Percentiles rank a stretch among this genome's conserved stretches.
Evolutionary conservation across 2,797 vertebrate genomes (phyloP).

Genomic region (Borostomias antarcticus): DNA sequence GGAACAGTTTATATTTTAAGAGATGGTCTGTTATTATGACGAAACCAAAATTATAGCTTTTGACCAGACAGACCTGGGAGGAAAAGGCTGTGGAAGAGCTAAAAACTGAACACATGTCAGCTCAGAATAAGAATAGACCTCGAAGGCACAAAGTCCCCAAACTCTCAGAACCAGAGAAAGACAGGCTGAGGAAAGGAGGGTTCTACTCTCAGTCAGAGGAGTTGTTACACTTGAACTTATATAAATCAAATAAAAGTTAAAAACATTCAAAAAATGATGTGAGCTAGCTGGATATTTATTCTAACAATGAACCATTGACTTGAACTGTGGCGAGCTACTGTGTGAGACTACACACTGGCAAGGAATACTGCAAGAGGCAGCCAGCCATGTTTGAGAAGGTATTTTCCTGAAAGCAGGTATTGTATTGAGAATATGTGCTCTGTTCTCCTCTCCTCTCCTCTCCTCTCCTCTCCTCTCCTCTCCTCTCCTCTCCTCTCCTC

Average conservation of each 20-base stretch:
- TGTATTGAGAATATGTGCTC: not conserved
- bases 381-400: not conserved
- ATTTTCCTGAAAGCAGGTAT: not conserved
- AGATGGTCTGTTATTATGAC: constrained; percentile 39
- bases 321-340: not conserved
- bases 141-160: not conserved
- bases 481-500: not conserved
- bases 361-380: not conserved
- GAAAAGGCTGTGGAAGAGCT: constrained; percentile 28
- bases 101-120: constrained; percentile 52
- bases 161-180: not conserved
- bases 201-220: too few relatives aligned
- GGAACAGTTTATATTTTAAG: constrained; percentile 31
- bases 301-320: too few relatives aligned
- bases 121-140: constrained; percentile 26
- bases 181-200: too few relatives aligned
- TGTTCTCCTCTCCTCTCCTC: not conserved
- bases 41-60: constrained; percentile 54
- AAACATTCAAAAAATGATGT: too few relatives aligned
- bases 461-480: not conserved
- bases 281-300: not conserved
- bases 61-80: constrained; percentile 18
- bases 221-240: too few relatives aligned
- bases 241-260: too few relatives aligned
- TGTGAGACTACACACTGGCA: not conserved